Percentiles rank a stretch among this genome's conserved stretches.
Conservation (phyloP, 2,797 vertebrate species). For the Crocodylus rhombifer region DNA sequence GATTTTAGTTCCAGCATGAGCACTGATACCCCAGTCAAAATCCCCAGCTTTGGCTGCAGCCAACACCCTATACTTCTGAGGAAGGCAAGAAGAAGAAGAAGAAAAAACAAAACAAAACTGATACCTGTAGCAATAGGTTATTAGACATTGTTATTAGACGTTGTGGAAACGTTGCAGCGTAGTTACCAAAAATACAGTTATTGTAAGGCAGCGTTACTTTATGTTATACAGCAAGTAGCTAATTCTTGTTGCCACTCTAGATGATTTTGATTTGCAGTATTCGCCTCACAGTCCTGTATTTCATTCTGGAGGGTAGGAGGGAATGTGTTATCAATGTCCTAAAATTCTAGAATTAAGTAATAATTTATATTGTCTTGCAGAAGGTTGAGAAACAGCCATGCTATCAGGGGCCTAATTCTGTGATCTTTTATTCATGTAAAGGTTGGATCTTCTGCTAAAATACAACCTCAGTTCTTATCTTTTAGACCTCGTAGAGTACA, state of each 20-base stretch:
- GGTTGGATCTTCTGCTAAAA: neutral
- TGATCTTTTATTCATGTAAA: neutral
- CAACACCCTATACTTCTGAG: too few species aligned
- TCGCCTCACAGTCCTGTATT: neutral
- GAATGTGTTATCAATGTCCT: neutral
- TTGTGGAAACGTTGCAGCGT: rapidly evolving
- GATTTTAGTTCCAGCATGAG: too few species aligned
- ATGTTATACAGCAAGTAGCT: neutral
- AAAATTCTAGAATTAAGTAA: neutral
- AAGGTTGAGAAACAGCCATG: neutral
- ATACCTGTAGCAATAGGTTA: neutral
- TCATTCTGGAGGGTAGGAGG: neutral
- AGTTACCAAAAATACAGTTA: neutral
- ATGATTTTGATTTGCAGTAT: neutral
- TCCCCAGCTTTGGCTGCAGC: too few species aligned
- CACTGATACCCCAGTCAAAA: too few species aligned
- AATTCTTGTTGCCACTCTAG: neutral
- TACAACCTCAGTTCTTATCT: neutral
- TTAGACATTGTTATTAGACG: neutral
- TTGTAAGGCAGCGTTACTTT: neutral
- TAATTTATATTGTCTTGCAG: neutral
- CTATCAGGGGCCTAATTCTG: neutral
- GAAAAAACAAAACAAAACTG: too few species aligned
- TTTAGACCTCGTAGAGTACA: neutral
- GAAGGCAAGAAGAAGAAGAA: too few species aligned